Evolutionary conservation across 2,113 vertebrate species (phyloP), one percentile per base, ranked within the genome.

Genomic region (Aegithalos caudatus): DNA sequence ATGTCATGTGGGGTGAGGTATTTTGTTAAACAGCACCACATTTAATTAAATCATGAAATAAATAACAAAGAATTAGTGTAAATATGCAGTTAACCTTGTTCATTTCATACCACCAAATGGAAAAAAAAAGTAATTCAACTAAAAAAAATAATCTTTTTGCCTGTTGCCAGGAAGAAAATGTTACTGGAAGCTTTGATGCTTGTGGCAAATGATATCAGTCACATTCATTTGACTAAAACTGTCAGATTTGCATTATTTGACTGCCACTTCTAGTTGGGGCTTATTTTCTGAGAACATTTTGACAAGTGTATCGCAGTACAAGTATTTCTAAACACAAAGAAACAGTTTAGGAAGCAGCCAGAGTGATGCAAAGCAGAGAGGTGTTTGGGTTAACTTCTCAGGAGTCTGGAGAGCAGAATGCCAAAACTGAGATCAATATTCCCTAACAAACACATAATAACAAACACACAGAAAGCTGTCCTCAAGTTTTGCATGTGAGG

Each of bases 221-320:
- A 86, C 81, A 86, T 74, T 73, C 78, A 82, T 80, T 88, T 94
- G 74, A 83, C 83, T 40, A 35, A 47, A 90, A 66, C 84, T 93
- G 87, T 87, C 60, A 86, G 84, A 70, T 97, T 58, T 42, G n/a
- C 17, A 64, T 91, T 89, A 35, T 53, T 81, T 89, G 51, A 64
- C 72, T 70, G 51, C 47, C 44, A 82, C 54, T 95, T 95, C 93
- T 64, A 38, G 91, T 19, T 84, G 57, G 67, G 24, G 33, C 71
- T 94, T 83, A 80, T 92, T 86, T 86, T 77, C 66, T 56, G 38
- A 45, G 93, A 35, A 57, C 45, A 54, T 90, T 97, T 94, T 88
- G 61, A 83, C 54, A 91, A 88, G 62, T 44, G 33, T 44, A 82
- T 61, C 84, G 4, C 53, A 47, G 50, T 8, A 61, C 69, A 77